phyloP scores from a whole-genome alignment of 2,888 invertebrate genomes.

The Pollenia griseotomentosa region DNA sequence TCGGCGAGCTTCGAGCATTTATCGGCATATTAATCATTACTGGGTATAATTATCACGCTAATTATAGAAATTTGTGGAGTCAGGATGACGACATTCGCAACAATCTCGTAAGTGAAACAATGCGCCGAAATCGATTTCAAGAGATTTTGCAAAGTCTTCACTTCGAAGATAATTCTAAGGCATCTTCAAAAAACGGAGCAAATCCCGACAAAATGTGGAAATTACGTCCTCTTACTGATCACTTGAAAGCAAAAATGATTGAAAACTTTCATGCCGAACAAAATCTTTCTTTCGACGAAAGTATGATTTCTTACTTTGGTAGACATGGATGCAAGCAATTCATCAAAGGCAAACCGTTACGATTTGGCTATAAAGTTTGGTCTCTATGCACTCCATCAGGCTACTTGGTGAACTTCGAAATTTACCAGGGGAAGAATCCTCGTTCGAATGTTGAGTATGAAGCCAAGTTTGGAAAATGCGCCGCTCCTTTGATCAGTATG shows the following conservation, averaged over 20 bases:
- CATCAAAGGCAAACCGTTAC: too few species aligned
- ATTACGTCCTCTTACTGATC: constrained; percentile 73
- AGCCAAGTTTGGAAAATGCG: too few species aligned
- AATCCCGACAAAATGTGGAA: constrained; percentile 76
- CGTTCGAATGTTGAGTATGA: too few species aligned
- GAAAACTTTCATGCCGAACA: constrained; percentile 19
- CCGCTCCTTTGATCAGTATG: too few species aligned
- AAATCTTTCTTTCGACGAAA: not conserved
- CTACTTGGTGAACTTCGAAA: not conserved
- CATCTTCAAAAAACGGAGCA: too few species aligned
- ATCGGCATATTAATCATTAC: constrained; percentile 45
- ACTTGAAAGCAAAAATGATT: constrained; percentile 10
- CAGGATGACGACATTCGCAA: not conserved
- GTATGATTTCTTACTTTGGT: constrained; percentile 11
- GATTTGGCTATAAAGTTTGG: not conserved
- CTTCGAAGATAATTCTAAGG: constrained; percentile 31
- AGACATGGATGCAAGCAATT: too few species aligned
- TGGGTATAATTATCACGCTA: constrained; percentile 38
- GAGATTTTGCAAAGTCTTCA: constrained; percentile 60
- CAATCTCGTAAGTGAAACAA: constrained; percentile 40
- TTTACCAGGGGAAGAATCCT: too few species aligned
- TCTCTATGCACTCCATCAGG: not conserved
- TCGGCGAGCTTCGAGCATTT: constrained; percentile 37
- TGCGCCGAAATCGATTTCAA: constrained; percentile 46
- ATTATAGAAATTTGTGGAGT: constrained; percentile 54